Conservation (phyloP, 2,888 invertebrate species). For the Nephrotoma flavescens region DNA sequence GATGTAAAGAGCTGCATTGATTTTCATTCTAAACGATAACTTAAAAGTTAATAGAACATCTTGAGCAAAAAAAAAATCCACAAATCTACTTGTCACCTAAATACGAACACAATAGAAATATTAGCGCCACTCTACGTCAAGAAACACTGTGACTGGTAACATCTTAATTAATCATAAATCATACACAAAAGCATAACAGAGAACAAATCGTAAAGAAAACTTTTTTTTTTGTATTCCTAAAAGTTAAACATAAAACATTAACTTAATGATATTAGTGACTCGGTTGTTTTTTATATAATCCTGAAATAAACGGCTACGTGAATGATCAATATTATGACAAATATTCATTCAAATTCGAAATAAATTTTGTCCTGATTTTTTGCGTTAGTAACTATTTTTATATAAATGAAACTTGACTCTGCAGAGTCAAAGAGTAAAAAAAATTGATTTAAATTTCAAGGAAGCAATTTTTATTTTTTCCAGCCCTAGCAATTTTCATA, state of each 20-base stretch:
- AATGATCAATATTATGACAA: not conserved
- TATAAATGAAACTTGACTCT: not conserved
- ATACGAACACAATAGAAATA: not conserved
- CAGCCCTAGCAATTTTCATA: not conserved
- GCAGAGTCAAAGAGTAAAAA: not conserved
- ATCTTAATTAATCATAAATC: not conserved
- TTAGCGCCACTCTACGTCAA: not conserved
- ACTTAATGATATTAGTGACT: not conserved
- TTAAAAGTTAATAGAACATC: not conserved
- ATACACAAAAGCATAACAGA: not conserved
- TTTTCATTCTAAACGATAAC: too few species aligned
- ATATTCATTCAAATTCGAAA: not conserved
- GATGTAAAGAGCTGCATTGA: too few species aligned
- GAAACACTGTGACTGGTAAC: not conserved
- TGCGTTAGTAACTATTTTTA: not conserved
- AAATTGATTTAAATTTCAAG: not conserved
- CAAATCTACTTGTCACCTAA: not conserved
- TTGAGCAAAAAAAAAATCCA: not conserved
- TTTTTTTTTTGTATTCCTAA: not conserved
- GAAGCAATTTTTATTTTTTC: not conserved
- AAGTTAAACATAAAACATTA: not conserved
- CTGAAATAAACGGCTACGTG: not conserved
- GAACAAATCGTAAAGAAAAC: not conserved
- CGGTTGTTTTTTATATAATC: not conserved
- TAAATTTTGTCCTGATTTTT: not conserved